Base-by-base conservation (phyloP, 1,140 invertebrate genomes). In the Magallana gigas region DNA sequence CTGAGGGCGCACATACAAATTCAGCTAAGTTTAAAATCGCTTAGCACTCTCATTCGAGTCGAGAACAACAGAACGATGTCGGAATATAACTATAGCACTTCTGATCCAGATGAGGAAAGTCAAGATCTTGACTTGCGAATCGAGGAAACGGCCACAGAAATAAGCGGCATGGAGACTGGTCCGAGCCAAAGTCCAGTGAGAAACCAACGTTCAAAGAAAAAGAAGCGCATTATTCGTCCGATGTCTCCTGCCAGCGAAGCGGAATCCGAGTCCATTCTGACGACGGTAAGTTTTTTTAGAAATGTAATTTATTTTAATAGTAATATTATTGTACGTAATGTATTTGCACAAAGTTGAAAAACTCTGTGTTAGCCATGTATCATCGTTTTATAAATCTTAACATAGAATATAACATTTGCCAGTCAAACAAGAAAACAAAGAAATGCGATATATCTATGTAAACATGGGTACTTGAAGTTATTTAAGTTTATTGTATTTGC, bases 201-300 rank as follows among this genome's bases (percentile, higher is more conserved):
- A 62, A 60, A 60, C 16, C 16, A 11, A 11, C 60, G 60, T 62
- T n/a, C 60, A 62, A 62, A 62, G 60, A 62, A 62, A 62, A 62
- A 62, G 60, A 62, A 62, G 60, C 60, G 60, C 11, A 62, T 11
- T 62, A 62, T 62, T 62, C 60, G 60, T 62, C 60, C 60, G 60
- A 62, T 62, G 60, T 62, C 60, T 62, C 60, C 60, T 62, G 60
- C 60, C 14, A 62, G 60, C 18, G 60, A 62, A 62, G 60, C 60
- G 14, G 60, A 62, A 62, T 62, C 60, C 18, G 60, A 62, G 60
- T 62, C 60, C 60, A 62, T 62, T 62, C 60, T 62, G 60, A 62
- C 60, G 14, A 62, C 14, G 60, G 60, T 62, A 62, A 16, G 14
- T 62, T 62, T 62, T 62, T 62, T 48, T 48, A 48, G 14, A 62